These are phyloP conservation scores for Ooceraea biroi DNA, from an alignment of 1,140 invertebrate species.

Conservation along the genomic window DNA sequence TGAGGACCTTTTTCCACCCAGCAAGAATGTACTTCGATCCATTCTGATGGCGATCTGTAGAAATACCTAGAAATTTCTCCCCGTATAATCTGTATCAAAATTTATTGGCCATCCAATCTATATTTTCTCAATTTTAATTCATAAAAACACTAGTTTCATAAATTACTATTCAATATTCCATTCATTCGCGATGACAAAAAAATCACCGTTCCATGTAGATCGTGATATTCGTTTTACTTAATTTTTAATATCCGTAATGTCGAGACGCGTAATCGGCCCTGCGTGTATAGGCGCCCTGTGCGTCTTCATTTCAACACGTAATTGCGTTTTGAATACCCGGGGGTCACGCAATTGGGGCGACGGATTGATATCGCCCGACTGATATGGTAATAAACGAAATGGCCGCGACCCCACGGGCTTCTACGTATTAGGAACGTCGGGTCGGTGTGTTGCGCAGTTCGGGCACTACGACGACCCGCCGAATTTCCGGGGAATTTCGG, in stretches of 20 bases:
- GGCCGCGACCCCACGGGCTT: slow-evolving; percentile 23
- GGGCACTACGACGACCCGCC: background rate
- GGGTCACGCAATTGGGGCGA: slow-evolving; percentile 6
- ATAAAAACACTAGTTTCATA: too few relatives aligned
- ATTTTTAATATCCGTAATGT: slow-evolving; percentile 18
- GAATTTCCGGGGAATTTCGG: background rate
- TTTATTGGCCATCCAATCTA: slow-evolving; percentile 2
- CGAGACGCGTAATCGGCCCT: background rate
- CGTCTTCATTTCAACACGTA: slow-evolving; percentile 26
- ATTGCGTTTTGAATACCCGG: background rate
- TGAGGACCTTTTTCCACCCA: background rate
- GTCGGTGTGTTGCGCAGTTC: background rate
- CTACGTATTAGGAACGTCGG: background rate
- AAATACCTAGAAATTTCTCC: background rate
- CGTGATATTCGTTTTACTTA: background rate
- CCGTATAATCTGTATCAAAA: slow-evolving; percentile 22
- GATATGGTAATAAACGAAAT: slow-evolving; percentile 45
- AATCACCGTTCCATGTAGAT: background rate
- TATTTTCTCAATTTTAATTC: background rate
- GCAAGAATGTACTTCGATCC: slow-evolving; percentile 50
- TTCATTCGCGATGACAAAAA: background rate
- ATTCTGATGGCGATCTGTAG: slow-evolving; percentile 14
- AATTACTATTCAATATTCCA: too few relatives aligned
- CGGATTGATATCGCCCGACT: background rate
- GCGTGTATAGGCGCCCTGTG: background rate